Percentiles rank a stretch among this genome's conserved stretches.
Evolutionary conservation across 2,113 vertebrate genomes (phyloP).

Genomic region (Hydropotes inermis): DNA sequence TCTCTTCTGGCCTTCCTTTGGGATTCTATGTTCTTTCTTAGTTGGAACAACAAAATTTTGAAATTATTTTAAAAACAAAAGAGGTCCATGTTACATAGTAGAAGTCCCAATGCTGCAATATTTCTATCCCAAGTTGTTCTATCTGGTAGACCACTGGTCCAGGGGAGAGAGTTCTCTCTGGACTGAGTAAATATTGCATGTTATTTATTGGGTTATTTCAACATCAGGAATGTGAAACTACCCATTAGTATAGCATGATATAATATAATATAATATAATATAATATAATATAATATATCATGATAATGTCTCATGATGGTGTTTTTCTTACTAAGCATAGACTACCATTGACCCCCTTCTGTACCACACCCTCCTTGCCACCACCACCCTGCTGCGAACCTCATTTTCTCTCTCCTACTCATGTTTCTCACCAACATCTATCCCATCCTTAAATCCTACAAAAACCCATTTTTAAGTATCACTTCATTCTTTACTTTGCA

Average conservation of each 20-base stretch:
- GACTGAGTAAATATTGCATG: background rate
- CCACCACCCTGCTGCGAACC: too few species aligned
- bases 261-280: background rate
- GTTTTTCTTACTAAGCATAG: background rate
- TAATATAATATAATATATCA: background rate
- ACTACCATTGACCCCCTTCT: background rate
- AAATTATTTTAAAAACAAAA: background rate
- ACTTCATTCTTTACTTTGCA: background rate
- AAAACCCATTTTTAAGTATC: background rate
- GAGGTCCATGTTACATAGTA: background rate
- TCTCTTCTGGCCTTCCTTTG: background rate
- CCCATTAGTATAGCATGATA: background rate
- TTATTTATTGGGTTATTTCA: background rate
- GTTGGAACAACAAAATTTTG: background rate
- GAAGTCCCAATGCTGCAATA: background rate
- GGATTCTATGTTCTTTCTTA: background rate
- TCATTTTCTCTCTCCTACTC: background rate
- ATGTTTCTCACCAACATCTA: background rate
- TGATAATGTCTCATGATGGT: background rate
- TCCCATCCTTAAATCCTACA: background rate
- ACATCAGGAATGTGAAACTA: background rate
- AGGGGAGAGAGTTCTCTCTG: background rate
- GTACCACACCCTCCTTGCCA: rapidly evolving
- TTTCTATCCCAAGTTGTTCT: background rate
- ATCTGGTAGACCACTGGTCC: background rate